Evolutionary conservation across 2,113 vertebrate genomes (phyloP), one percentile per base, ranked within the genome.

Genomic region (Chaetops frenatus): DNA sequence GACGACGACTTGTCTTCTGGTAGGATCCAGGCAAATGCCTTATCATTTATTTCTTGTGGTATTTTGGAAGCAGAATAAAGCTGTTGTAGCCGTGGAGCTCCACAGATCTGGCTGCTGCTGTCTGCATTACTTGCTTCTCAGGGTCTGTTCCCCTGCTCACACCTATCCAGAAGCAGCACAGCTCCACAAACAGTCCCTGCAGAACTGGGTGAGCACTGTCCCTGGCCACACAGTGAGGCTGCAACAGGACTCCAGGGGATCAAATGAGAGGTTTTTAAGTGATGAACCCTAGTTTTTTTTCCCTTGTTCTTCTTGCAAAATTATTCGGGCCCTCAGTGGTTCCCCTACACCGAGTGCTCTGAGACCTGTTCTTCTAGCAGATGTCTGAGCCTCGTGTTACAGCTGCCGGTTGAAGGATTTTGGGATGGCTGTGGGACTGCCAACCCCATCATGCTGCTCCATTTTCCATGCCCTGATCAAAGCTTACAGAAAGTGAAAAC

Each of bases 51-150:
- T 81, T 76, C 65, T 92, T 1, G 38, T 70, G 91, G 87, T 83
- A 87, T 87, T 92, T 72, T 91, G 70, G 89, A 94, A 96, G 28
- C 1, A 1, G 84, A 92, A 95, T 82, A 94, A 87, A 95, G 81
- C 31, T n/a, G 14, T 66, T 17, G 29, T 78, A 81, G 58, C 73
- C 72, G 78, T 72, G 62, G 50, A 54, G 78, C 45, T 91, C 73
- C 77, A 85, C 27, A 77, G 62, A 76, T 89, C 62, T 44, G 86
- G 58, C 47, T 91, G 87, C 54, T 5, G 35, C 56, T 6, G 19
- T 70, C 64, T 83, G 42, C 8, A 8, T 42, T 81, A 56, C 47
- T 78, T 60, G 48, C 65, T 69, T 91, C 61, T 45, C 16, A 6
- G 77, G 29, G 53, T 31, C 61, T 74, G 45, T 33, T 78, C 17